phyloP scores from a whole-genome alignment of 2,113 vertebrate species.

The Motacilla alba region DNA sequence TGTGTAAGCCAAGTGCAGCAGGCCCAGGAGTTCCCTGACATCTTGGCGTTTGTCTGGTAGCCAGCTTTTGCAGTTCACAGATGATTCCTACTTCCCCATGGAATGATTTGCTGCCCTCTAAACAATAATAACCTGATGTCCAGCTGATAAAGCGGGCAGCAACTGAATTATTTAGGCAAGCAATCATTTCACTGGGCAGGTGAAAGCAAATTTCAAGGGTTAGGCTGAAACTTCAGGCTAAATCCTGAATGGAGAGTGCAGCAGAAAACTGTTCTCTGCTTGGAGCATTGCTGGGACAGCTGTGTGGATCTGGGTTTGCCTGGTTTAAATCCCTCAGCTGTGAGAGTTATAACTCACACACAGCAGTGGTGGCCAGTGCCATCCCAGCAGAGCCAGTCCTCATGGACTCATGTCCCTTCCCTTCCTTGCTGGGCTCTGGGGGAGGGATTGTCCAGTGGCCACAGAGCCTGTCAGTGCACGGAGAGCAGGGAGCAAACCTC shows the following conservation, averaged over 20 bases:
- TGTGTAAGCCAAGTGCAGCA: background rate
- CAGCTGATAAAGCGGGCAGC: slow-evolving; percentile 10
- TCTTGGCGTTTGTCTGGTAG: background rate
- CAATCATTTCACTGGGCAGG: background rate
- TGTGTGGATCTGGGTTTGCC: background rate
- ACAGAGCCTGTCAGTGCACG: rapidly evolving
- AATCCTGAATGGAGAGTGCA: background rate
- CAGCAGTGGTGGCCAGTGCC: no score
- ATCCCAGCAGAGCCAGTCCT: background rate
- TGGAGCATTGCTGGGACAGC: background rate
- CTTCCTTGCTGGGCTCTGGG: background rate
- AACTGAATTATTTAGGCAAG: slow-evolving; percentile 23
- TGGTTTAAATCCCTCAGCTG: background rate
- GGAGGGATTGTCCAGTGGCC: background rate
- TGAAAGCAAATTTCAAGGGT: background rate
- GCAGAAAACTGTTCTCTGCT: background rate
- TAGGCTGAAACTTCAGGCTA: background rate
- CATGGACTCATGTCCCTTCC: rapidly evolving
- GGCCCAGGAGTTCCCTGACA: background rate
- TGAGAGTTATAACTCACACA: background rate
- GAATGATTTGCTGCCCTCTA: slow-evolving; percentile 9
- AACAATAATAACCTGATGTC: slow-evolving; percentile 4
- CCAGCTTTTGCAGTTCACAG: background rate
- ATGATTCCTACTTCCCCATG: background rate
- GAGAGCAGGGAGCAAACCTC: background rate